Evolutionary conservation across 2,797 vertebrate species (phyloP).

Genomic region (Clarias platycephalus): DNA sequence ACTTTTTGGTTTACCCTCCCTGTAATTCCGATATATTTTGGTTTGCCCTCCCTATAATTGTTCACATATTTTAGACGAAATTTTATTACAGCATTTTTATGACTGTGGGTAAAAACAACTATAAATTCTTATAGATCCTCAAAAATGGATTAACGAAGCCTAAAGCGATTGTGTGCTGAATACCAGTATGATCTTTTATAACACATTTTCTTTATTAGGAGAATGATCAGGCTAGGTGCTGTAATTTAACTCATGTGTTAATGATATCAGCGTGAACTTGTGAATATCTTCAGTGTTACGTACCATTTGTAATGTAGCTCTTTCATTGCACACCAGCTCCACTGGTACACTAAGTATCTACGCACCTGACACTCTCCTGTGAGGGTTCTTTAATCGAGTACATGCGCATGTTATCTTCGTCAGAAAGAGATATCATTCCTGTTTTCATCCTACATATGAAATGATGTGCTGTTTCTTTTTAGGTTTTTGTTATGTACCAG

Average conservation of each 20-base stretch:
- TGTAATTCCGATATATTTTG: background rate
- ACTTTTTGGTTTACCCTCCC: background rate
- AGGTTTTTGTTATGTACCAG: background rate
- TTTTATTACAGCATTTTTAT: background rate
- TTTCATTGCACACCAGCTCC: background rate
- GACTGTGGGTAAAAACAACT: background rate
- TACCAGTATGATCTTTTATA: background rate
- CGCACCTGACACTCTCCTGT: conserved; percentile 17
- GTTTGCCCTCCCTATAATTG: background rate
- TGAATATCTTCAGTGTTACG: background rate
- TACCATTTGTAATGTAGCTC: background rate
- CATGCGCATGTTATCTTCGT: background rate
- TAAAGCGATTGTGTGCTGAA: background rate
- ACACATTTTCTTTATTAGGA: background rate
- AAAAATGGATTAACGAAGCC: background rate
- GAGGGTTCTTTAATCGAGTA: background rate
- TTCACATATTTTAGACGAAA: background rate
- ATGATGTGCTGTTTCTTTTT: background rate
- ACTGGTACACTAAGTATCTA: background rate
- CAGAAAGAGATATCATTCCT: background rate
- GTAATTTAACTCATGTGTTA: background rate
- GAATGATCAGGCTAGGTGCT: background rate
- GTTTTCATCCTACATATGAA: conserved; percentile 6
- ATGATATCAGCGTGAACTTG: background rate
- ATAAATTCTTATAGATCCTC: background rate